These are phyloP conservation scores for Amia ocellicauda DNA, from an alignment of 2,113 vertebrate genomes.

Conservation along the genomic window DNA sequence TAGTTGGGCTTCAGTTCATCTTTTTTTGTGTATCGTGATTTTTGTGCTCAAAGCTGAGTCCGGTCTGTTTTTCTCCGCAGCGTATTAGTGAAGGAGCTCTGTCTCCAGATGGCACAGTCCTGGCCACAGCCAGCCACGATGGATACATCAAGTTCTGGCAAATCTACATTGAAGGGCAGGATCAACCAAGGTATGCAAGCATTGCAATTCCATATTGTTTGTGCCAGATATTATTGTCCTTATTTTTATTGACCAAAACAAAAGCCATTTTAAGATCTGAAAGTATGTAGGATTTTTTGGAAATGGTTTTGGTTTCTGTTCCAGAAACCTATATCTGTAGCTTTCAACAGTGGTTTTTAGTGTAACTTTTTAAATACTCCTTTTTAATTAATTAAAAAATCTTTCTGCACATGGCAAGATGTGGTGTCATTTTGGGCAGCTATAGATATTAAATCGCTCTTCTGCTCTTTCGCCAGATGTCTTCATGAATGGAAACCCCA, in stretches of 20 bases:
- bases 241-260: too few relatives aligned
- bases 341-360: too few relatives aligned
- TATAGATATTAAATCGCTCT: background rate
- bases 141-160: conserved; percentile 98
- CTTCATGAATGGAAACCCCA: conserved; percentile 94
- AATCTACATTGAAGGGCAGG: conserved; percentile 93
- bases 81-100: conserved; percentile 90
- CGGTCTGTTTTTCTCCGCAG: conserved; percentile 47
- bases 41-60: background rate
- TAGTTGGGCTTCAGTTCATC: too few relatives aligned
- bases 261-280: background rate
- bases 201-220: background rate
- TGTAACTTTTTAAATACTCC: too few relatives aligned
- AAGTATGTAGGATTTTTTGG: too few relatives aligned
- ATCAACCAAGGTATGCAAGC: conserved; percentile 81
- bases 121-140: conserved; percentile 95
- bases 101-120: conserved; percentile 91
- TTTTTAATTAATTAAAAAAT: too few relatives aligned
- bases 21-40: too few relatives aligned
- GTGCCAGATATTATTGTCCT: too few relatives aligned
- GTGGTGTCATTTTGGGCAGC: too few relatives aligned
- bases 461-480: conserved; percentile 65
- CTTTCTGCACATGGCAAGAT: too few relatives aligned
- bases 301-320: too few relatives aligned
- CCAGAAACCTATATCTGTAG: too few relatives aligned